Evolutionary conservation across 1,140 invertebrate genomes (phyloP).

Genomic region (Aphaenogaster floridana): DNA sequence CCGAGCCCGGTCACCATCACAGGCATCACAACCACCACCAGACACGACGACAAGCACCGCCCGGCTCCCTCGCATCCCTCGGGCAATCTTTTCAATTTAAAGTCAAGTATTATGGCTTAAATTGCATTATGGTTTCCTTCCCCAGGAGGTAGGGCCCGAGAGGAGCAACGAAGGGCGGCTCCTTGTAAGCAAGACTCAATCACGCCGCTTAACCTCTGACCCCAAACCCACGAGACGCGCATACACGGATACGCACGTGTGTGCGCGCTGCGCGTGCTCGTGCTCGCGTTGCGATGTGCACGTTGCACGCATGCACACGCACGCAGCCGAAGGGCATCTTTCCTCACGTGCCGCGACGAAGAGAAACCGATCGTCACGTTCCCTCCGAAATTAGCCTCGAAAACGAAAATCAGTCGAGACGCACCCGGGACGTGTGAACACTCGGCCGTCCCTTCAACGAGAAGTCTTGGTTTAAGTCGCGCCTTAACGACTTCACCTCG

Average conservation of each 20-base stretch:
- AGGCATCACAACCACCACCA: conserved; percentile 43
- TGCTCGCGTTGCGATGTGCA: neutral
- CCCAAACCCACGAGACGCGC: conserved; percentile 76
- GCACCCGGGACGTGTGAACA: conserved; percentile 61
- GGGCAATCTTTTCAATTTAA: conserved; percentile 87
- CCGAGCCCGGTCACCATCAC: conserved; percentile 21
- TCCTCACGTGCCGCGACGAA: conserved; percentile 54
- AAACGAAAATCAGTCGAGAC: conserved; percentile 61
- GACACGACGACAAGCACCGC: conserved; percentile 61
- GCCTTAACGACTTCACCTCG: conserved; percentile 58
- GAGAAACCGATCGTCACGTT: conserved; percentile 59
- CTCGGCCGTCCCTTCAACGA: neutral
- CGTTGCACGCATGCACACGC: conserved; percentile 14
- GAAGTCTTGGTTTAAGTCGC: conserved; percentile 16
- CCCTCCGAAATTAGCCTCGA: conserved; percentile 60
- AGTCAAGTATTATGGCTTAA: conserved; percentile 87
- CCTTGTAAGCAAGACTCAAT: conserved; percentile 87
- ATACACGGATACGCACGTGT: conserved; percentile 46
- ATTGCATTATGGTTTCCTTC: conserved; percentile 86
- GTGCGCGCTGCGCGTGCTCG: neutral
- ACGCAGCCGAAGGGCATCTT: conserved; percentile 14
- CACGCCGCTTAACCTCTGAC: conserved; percentile 87
- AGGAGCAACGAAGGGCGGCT: conserved; percentile 83
- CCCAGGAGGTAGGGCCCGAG: conserved; percentile 80
- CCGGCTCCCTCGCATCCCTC: conserved; percentile 85